Percentiles rank a stretch among this genome's conserved stretches.
phyloP scores from a whole-genome alignment of 2,113 vertebrate species.

The Peromyscus leucopus region DNA sequence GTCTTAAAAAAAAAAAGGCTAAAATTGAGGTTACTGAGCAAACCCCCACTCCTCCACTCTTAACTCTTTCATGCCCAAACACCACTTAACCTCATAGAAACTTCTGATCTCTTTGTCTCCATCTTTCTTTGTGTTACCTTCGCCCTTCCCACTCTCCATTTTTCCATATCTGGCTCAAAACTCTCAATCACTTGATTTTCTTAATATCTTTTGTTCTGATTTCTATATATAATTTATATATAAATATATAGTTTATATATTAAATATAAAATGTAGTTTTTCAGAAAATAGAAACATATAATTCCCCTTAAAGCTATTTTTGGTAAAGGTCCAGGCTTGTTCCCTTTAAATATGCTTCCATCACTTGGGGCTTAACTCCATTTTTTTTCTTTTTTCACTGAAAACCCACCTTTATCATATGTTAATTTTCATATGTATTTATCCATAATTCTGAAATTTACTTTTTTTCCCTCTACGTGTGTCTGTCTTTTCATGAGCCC shows the following conservation, averaged over 20 bases:
- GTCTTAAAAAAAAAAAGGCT: not conserved
- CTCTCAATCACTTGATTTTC: not conserved
- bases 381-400: not conserved
- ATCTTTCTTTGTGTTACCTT: not conserved
- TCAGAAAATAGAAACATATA: not conserved
- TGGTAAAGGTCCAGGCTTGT: not conserved
- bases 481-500: not conserved
- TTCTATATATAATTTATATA: not conserved
- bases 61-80: not conserved
- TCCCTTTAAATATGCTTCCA: constrained; percentile 6
- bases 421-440: constrained; percentile 21
- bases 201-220: not conserved
- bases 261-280: not conserved
- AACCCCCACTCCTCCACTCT: not conserved
- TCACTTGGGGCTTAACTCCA: not conserved
- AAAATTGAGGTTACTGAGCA: not conserved
- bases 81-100: not conserved
- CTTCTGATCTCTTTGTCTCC: not conserved
- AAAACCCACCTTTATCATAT: not conserved
- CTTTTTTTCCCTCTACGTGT: not conserved
- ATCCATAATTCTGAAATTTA: not conserved
- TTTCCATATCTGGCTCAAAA: not conserved
- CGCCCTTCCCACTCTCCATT: not conserved
- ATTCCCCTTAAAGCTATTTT: constrained; percentile 9
- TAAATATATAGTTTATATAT: not conserved